Conservation (phyloP, 2,113 vertebrate genomes). For the Neogobius melanostomus region DNA sequence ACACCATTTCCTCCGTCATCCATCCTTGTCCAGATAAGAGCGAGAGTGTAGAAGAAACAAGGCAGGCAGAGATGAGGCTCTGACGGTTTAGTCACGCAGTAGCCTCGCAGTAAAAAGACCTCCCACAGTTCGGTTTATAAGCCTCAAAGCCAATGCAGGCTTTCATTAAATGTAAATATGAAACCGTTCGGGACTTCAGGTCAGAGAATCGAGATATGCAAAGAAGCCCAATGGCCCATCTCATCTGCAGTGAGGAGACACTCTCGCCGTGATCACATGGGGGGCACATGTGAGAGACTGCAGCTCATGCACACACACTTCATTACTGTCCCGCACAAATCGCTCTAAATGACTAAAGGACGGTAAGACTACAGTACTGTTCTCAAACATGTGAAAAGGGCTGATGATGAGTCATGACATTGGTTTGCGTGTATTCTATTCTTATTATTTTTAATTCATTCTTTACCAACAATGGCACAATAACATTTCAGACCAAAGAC, state of each 20-base stretch:
- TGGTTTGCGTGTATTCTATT: too few species aligned
- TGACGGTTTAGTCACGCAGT: not conserved
- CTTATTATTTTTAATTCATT: too few species aligned
- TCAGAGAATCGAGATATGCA: slow-evolving; percentile 20
- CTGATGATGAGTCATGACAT: too few species aligned
- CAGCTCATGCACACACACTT: not conserved
- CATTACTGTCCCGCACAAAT: not conserved
- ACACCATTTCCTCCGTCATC: slow-evolving; percentile 62
- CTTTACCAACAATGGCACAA: not conserved
- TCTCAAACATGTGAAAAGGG: too few species aligned
- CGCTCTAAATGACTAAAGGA: too few species aligned
- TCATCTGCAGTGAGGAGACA: slow-evolving; percentile 3
- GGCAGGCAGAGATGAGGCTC: not conserved
- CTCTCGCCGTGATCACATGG: slow-evolving; percentile 17
- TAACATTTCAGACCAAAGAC: not conserved
- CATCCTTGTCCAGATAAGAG: slow-evolving; percentile 51
- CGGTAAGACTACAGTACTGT: too few species aligned
- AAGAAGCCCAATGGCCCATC: slow-evolving; percentile 9
- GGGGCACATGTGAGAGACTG: slow-evolving; percentile 39
- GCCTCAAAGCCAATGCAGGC: not conserved
- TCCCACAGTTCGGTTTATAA: slow-evolving; percentile 9
- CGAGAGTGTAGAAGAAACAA: not conserved
- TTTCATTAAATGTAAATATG: slow-evolving; percentile 22
- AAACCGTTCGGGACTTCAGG: slow-evolving; percentile 3
- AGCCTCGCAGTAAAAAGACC: not conserved